Base-by-base conservation (phyloP, 1,140 invertebrate species). In the Pygmarrhopalites habei region DNA sequence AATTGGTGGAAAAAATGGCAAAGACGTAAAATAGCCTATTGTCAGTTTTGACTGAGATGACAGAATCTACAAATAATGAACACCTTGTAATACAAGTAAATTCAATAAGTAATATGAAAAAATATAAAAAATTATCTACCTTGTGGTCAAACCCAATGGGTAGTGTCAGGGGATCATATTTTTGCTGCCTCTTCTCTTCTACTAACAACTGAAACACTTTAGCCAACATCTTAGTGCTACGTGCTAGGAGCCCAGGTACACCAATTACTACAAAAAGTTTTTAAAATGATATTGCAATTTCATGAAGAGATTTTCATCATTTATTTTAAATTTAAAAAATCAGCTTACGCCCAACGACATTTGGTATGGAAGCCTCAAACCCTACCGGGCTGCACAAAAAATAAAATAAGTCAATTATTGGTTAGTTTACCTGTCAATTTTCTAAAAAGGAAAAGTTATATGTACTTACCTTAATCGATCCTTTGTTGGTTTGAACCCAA, bases 21-120 rank as follows among this genome's bases (percentile, higher is more conserved):
- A 39, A n/a, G 70, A 59, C 2, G 73, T 72, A 58, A 72, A 77
- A 58, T 75, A 76, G 29, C 74, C 75, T 53, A 76, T 74, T 12
- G 64, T 52, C 15, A 75, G 60, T 23, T 67, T 68, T 19, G 60
- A 29, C 19, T 26, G 47, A 19, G 30, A 53, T n/a, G 21, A 25
- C 28, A 61, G 53, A 21, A 46, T 46, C 57, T 58, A 30, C 26
- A 14, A 12, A 2, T 43, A 29, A 12, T n/a, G 30, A 28, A 43
- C 44, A 47, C 7, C 4, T 35, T 15, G 15, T 35, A 7, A 35
- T 35, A 35, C 32, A 35, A 15, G 10, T 21, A 1, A 44, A 23
- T 25, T 17, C 19, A 26, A 53, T 29, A 28, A 7, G 51, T 47
- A 47, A 60, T 21, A 60, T 12, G 12, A 30, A 53, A 4, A 52